A percentile compares a stretch with the other conserved stretches of the same genome.
phyloP scores from a whole-genome alignment of 2,797 vertebrate species.

The Premnoplex brunnescens region DNA sequence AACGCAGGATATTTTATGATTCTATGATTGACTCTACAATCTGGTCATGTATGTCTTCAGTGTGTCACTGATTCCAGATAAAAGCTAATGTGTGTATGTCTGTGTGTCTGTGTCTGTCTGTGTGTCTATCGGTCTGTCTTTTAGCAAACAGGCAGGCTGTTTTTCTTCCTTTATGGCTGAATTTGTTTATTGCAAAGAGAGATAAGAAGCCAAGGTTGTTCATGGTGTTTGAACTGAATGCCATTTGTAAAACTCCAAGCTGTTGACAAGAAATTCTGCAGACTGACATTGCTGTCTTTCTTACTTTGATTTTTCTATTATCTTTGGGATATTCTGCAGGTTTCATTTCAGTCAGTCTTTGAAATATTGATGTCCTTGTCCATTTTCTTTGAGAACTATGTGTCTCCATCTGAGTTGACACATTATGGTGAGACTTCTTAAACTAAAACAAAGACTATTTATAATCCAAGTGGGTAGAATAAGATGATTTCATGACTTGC shows the following conservation, averaged over 20 bases:
- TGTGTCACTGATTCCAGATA: background rate
- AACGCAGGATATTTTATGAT: background rate
- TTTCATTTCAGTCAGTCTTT: slow-evolving; percentile 12
- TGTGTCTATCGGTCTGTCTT: background rate
- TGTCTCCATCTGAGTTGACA: background rate
- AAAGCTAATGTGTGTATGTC: background rate
- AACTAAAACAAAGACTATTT: background rate
- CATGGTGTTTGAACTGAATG: background rate
- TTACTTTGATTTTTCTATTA: slow-evolving; percentile 39
- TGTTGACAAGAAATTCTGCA: background rate
- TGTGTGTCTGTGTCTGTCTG: background rate
- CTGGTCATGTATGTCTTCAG: background rate
- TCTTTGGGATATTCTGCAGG: background rate
- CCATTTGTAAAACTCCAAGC: background rate
- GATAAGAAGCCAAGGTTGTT: background rate
- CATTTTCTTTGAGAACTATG: background rate
- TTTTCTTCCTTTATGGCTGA: background rate
- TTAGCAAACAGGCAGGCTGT: background rate
- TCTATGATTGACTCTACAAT: background rate
- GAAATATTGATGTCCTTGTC: slow-evolving; percentile 20
- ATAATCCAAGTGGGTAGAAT: background rate
- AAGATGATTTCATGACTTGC: background rate
- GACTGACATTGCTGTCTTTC: background rate
- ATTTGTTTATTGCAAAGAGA: background rate
- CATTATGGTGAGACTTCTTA: background rate